Base-by-base conservation (phyloP, 2,888 invertebrate genomes). In the Hyposoter didymator region DNA sequence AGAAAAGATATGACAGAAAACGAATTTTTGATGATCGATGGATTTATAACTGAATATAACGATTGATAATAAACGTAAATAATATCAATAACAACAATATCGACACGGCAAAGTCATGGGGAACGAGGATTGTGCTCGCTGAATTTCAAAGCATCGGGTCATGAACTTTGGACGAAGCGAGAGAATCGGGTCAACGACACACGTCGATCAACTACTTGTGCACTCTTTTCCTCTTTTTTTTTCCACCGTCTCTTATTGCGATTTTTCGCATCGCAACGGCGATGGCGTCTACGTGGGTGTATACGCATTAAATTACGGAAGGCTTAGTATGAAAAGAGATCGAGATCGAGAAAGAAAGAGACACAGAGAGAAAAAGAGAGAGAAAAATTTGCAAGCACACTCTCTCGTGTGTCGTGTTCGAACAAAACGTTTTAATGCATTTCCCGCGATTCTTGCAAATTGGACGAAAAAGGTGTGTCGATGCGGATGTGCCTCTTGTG, bases 401-500 rank as follows among this genome's bases (percentile, higher is more conserved):
- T 1, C 28, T 17, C 47, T 62, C n/a, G 64, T 8, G 43, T 5
- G n/a, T 55, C 5, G 28, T 45, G 28, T 59, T 64, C 52, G 52
- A 28, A 76, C 49, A 64, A 78, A 78, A 59, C 55, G 35, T 70
- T 80, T 62, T 43, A 28, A 6, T n/a, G 69, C 45, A n/a, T 84
- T 81, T 73, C 64, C 84, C 84, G 67, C 73, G 64, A 22, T 8
- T 39, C 49, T 69, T 28, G 14, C 73, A 22, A 32, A 39, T 43
- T 17, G 73, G 12, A 78, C 47, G 32, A 52, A 52, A 66, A 52
- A 79, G 87, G 87, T 86, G 87, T 70, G 87, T 78, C 76, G 52
- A 49, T 55, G 67, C 87, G 85, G 86, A 87, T 85, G 72, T 66
- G 39, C 78, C 84, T 82, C 82, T 82, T 86, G 64, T 84, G 62